Percentiles rank a stretch among this genome's conserved stretches.
Conservation (phyloP, 2,113 vertebrate genomes). For the Felis chaus region DNA sequence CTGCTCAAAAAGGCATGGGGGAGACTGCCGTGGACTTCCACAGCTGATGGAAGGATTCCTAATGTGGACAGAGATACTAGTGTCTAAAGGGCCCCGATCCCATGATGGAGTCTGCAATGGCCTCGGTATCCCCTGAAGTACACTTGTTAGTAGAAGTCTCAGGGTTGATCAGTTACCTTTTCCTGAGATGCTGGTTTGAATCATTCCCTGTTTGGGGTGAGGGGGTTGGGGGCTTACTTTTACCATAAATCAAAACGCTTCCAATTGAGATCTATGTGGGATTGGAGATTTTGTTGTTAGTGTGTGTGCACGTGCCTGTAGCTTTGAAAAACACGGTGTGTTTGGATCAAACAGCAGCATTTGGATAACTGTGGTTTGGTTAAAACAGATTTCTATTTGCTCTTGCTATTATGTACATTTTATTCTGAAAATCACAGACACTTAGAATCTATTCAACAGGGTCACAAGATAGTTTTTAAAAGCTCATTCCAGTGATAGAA, state of each 20-base stretch:
- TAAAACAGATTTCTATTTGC: slow-evolving; percentile 57
- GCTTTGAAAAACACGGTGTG: neutral
- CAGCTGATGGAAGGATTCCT: neutral
- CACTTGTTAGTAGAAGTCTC: neutral
- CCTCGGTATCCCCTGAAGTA: neutral
- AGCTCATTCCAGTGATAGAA: slow-evolving; percentile 36
- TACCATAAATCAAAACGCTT: neutral
- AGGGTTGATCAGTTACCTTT: neutral
- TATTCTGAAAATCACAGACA: slow-evolving; percentile 54
- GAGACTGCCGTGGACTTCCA: neutral
- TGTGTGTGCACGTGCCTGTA: neutral
- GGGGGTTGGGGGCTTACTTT: neutral
- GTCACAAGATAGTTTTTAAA: slow-evolving; percentile 47
- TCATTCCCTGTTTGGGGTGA: neutral
- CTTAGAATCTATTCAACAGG: slow-evolving; percentile 49
- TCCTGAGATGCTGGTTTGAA: neutral
- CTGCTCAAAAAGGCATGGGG: neutral
- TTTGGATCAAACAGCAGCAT: slow-evolving; percentile 9
- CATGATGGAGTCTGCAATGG: neutral
- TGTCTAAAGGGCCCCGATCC: neutral
- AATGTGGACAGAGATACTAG: neutral
- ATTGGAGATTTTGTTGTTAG: neutral
- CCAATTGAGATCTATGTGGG: neutral
- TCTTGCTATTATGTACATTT: slow-evolving; percentile 64
- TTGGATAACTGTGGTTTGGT: slow-evolving; percentile 28